Evolutionary conservation across 2,888 invertebrate genomes (phyloP).

Genomic region (Chrysomela aeneicollis): DNA sequence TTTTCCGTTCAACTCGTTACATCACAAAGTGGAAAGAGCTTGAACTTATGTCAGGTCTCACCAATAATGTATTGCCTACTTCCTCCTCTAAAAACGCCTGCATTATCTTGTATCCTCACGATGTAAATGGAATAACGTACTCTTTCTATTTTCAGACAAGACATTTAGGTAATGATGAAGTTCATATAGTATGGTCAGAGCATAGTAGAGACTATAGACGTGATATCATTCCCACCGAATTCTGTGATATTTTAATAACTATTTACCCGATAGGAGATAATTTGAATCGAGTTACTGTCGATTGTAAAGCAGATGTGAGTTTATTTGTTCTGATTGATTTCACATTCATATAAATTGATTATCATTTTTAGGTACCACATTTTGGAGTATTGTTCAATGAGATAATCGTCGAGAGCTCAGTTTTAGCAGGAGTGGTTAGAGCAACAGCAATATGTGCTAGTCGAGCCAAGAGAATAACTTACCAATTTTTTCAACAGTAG

Average conservation of each 20-base stretch:
- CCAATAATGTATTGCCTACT: too few relatives aligned
- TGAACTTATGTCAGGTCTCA: too few relatives aligned
- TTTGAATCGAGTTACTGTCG: conserved; percentile 87
- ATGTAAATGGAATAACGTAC: neutral
- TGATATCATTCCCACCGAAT: conserved; percentile 97
- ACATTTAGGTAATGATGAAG: conserved; percentile 97
- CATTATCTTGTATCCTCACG: too few relatives aligned
- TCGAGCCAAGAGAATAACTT: conserved; percentile 86
- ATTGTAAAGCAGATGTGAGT: conserved; percentile 83
- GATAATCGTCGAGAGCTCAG: conserved; percentile 76
- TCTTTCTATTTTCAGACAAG: conserved; percentile 71
- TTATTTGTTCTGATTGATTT: neutral
- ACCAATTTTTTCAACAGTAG: conserved; percentile 92
- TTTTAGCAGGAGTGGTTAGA: conserved; percentile 85
- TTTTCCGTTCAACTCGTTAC: too few relatives aligned
- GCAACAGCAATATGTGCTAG: conserved; percentile 93
- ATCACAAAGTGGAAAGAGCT: too few relatives aligned
- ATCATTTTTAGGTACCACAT: conserved; percentile 73
- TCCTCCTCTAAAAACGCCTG: too few relatives aligned
- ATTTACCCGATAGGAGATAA: conserved; percentile 92
- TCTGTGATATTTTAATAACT: conserved; percentile 97
- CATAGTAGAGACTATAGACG: conserved; percentile 94
- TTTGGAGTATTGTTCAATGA: conserved; percentile 97
- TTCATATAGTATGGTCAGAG: conserved; percentile 99
- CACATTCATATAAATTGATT: conserved; percentile 9